Percentiles rank a stretch among this genome's conserved stretches.
Conservation (phyloP, 2,797 vertebrate genomes). For the Champsocephalus esox region DNA sequence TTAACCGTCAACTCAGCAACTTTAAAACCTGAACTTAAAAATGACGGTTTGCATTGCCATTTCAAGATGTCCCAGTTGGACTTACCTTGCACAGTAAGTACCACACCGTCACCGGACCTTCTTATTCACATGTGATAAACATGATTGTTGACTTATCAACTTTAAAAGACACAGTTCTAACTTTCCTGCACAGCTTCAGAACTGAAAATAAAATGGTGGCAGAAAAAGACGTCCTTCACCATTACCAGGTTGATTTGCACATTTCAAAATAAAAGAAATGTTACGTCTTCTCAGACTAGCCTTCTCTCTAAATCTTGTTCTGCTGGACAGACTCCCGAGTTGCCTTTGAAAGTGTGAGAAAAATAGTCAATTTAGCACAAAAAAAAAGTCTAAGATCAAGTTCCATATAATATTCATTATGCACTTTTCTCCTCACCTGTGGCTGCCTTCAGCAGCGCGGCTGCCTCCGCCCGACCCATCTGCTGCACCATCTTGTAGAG, state of each 20-base stretch:
- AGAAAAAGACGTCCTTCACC: not conserved
- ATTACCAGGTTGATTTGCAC: not conserved
- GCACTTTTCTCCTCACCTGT: constrained; percentile 65
- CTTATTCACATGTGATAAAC: not conserved
- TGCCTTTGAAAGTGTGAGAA: not conserved
- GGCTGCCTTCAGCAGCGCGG: constrained; percentile 84
- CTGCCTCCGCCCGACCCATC: constrained; percentile 85
- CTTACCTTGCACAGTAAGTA: not conserved
- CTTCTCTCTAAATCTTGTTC: not conserved
- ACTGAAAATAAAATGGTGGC: not conserved
- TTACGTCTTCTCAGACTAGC: not conserved
- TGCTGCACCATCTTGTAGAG: constrained; percentile 92
- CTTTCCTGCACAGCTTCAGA: not conserved
- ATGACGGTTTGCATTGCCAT: not conserved
- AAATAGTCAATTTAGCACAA: not conserved
- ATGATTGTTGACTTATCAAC: not conserved
- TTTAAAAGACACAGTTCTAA: not conserved
- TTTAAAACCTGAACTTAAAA: not conserved
- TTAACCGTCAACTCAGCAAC: not conserved
- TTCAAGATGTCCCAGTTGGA: not conserved
- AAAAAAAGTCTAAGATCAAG: not conserved
- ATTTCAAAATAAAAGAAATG: not conserved
- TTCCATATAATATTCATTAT: not conserved
- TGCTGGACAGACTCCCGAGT: not conserved
- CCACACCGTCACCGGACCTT: not conserved